Evolutionary conservation across 2,113 vertebrate species (phyloP).

Genomic region (Hypocryptadius cinnamomeus): DNA sequence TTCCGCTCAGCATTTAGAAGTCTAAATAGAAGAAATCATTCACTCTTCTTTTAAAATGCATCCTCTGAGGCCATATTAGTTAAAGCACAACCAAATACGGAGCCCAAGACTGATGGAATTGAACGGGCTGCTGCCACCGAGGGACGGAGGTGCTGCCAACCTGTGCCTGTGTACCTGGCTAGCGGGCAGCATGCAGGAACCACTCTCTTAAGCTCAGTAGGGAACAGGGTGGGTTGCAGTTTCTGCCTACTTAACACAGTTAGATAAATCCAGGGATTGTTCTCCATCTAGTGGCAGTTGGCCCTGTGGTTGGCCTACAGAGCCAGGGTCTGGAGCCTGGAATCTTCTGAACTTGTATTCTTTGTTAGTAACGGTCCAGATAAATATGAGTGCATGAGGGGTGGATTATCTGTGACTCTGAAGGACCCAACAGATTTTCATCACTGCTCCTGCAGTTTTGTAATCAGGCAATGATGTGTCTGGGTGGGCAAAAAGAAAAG

Average conservation of each 20-base stretch:
- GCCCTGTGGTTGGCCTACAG: neutral
- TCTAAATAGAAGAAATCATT: neutral
- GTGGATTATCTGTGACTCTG: neutral
- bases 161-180: neutral
- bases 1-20: neutral
- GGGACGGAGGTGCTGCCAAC: neutral
- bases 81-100: neutral
- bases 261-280: neutral
- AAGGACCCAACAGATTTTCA: neutral
- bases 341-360: neutral
- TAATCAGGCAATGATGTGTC: neutral
- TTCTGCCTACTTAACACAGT: neutral
- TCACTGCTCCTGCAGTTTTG: neutral
- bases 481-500: neutral
- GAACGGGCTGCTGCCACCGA: neutral
- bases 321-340: neutral
- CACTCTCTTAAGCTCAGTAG: fast-evolving
- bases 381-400: neutral
- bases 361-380: neutral
- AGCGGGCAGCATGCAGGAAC: neutral
- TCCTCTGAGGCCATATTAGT: neutral
- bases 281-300: neutral
- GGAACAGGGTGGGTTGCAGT: neutral
- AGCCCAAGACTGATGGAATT: neutral
- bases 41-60: neutral